Conservation (phyloP, 2,888 invertebrate species). For the Lasioglossum oenotherae region DNA sequence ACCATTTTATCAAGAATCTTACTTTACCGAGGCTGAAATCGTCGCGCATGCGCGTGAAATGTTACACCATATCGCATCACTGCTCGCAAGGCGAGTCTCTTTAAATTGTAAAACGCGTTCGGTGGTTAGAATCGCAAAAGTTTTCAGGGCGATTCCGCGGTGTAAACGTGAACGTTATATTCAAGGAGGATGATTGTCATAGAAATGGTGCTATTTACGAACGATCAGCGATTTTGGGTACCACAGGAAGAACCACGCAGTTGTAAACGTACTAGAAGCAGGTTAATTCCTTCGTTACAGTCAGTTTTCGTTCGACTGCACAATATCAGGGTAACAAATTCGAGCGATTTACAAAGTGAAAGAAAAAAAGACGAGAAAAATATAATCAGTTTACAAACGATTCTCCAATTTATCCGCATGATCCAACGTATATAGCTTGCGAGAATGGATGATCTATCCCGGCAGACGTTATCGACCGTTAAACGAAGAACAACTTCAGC, state of each 20-base stretch:
- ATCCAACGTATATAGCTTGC: constrained; percentile 35
- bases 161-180: constrained; percentile 24
- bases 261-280: constrained; percentile 31
- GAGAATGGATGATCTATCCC: constrained; percentile 21
- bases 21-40: no score
- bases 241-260: constrained; percentile 13
- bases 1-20: no score
- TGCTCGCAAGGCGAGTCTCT: background rate
- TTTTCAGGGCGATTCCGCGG: constrained; percentile 25
- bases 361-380: constrained; percentile 8
- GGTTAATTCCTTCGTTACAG: constrained; percentile 17
- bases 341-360: constrained; percentile 20
- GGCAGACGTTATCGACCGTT: constrained; percentile 28
- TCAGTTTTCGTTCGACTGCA: constrained; percentile 33
- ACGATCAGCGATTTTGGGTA: constrained; percentile 23
- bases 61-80: no score
- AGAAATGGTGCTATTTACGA: constrained; percentile 45
- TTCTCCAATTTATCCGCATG: constrained; percentile 31
- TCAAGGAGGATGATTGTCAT: constrained; percentile 20
- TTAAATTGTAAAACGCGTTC: background rate
- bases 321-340: constrained; percentile 52
- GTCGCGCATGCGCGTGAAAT: no score
- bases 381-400: constrained; percentile 10
- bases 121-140: background rate
- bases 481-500: constrained; percentile 16